Evolutionary conservation across 2,113 vertebrate genomes (phyloP).

Genomic region (Hiodon tergisus): DNA sequence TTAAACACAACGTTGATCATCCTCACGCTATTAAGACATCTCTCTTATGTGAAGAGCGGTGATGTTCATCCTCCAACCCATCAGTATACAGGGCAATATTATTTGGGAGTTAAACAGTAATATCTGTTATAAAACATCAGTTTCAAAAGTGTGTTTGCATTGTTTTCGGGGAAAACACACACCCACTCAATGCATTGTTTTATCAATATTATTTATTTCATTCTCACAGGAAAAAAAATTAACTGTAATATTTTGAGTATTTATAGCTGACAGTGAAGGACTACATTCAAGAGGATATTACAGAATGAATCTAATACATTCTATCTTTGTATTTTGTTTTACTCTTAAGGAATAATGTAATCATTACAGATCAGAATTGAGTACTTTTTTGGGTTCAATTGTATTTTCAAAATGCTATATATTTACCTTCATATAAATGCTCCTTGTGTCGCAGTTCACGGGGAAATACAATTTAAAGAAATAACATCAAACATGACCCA

Average conservation of each 20-base stretch:
- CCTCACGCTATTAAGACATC: neutral
- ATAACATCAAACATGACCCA: too few relatives aligned
- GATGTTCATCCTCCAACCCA: neutral
- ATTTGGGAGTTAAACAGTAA: too few relatives aligned
- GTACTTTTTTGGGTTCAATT: neutral
- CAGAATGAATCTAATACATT: constrained; percentile 4
- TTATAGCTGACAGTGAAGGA: neutral
- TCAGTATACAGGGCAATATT: too few relatives aligned
- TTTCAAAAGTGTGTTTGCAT: too few relatives aligned
- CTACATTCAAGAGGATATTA: neutral
- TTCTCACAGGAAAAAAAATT: neutral
- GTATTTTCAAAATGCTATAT: neutral
- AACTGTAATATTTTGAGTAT: too few relatives aligned
- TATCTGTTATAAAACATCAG: too few relatives aligned
- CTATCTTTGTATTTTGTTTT: neutral
- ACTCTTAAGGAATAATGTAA: neutral
- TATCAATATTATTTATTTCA: neutral
- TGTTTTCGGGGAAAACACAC: too few relatives aligned
- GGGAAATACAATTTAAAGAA: too few relatives aligned
- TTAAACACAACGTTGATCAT: neutral
- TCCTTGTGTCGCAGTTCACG: too few relatives aligned
- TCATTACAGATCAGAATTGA: neutral
- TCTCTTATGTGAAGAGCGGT: neutral
- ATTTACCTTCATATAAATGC: neutral
- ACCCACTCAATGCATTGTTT: too few relatives aligned